Evolutionary conservation across 2,888 invertebrate species (phyloP).

Genomic region (Cerastis rubricosa): DNA sequence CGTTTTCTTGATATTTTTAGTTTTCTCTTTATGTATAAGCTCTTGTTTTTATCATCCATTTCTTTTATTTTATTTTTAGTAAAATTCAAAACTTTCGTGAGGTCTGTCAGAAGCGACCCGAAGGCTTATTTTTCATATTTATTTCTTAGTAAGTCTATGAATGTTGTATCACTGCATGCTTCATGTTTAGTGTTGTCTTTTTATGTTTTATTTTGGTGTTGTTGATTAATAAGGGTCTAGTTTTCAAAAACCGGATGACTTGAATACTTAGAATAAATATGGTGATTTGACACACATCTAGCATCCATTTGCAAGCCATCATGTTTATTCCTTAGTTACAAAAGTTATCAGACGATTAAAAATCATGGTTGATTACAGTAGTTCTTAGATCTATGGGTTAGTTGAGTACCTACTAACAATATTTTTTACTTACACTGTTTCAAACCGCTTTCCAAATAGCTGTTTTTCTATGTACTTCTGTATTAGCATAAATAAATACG

Average conservation of each 20-base stretch:
- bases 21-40: not conserved
- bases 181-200: conserved; percentile 7
- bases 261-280: not conserved
- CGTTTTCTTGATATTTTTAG: not conserved
- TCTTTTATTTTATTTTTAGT: conserved; percentile 74
- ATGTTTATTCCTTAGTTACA: not conserved
- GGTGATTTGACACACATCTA: not conserved
- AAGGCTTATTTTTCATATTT: conserved; percentile 76
- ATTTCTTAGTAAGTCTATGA: conserved; percentile 80
- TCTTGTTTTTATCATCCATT: conserved; percentile 45
- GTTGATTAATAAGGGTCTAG: not conserved
- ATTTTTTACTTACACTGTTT: not conserved
- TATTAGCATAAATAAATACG: not conserved
- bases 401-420: not conserved
- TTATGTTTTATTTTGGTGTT: conserved; percentile 1
- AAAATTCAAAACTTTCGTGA: conserved; percentile 76
- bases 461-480: not conserved
- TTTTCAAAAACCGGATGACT: not conserved
- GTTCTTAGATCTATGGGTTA: not conserved
- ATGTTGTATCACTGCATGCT: conserved; percentile 64
- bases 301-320: not conserved
- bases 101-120: conserved; percentile 74
- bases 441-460: not conserved
- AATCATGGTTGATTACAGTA: not conserved
- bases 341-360: not conserved